Base-by-base conservation (phyloP, 2,888 invertebrate genomes). In the Pseudococcus viburni region DNA sequence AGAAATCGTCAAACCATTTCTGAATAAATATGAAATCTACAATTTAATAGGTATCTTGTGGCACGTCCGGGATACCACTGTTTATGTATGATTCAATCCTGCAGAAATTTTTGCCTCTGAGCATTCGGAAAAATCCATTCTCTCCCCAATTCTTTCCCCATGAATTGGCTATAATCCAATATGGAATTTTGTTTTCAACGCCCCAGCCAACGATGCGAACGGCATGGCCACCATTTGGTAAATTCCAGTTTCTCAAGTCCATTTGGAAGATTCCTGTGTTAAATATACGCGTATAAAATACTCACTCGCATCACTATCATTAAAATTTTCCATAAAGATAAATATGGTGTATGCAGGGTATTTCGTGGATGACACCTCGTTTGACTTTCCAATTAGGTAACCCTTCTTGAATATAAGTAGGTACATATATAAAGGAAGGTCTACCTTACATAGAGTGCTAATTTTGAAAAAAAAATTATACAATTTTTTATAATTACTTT, bases 171-270 rank as follows among this genome's bases (percentile, higher is more conserved):
- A 86, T 86, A 39, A 89, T 12, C 89, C 89, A 89, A n/a, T 89
- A 89, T 0, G 85, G 46, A n/a, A 89, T 85, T 19, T 86, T 88
- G 11, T 89, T 87, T 8, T 89, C 89, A 86, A 86, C 46, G 12
- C 89, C 89, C 89, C 89, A 89, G 19, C 89, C 89, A 11, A 89
- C 22, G 22, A 89, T 46, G 39, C 88, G 86, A 12, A 89, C 55
- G 77, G 89, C 89, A 11, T 89, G 89, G 15, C 88, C 88, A 39
- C 89, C 89, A 2, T 22, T 9, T 59, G 85, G n/a, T 19, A 15
- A 9, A 19, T 0, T 8, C 19, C 86, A 88, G 0, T 19, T 39
- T 59, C 8, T 15, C 0, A 51, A 51, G 12, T 46, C 87, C 33
- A 88, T 85, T 59, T 89, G 88, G 68, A 89, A 89, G 55, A 89